Evolutionary conservation across 2,113 vertebrate species (phyloP).

Genomic region (Rhinichthys klamathensis): DNA sequence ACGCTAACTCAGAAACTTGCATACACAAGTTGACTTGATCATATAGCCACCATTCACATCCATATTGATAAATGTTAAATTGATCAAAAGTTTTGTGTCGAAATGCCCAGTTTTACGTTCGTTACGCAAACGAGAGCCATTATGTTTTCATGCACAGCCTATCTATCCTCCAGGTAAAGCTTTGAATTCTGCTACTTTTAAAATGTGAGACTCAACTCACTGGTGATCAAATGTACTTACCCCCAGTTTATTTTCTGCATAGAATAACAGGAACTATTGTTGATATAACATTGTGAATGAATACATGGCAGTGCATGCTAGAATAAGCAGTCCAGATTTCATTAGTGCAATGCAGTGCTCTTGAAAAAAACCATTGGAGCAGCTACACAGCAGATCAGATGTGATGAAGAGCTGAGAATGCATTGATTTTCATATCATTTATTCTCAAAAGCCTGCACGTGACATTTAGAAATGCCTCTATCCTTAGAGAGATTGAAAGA

Average conservation of each 20-base stretch:
- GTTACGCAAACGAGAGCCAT: not conserved
- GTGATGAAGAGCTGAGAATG: slow-evolving; percentile 1
- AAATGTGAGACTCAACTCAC: not conserved
- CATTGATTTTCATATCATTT: slow-evolving; percentile 15
- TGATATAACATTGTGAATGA: not conserved
- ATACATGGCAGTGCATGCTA: not conserved
- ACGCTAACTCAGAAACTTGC: too few relatives aligned
- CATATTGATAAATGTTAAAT: too few relatives aligned
- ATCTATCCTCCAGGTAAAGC: not conserved
- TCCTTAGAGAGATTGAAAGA: not conserved
- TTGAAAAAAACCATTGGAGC: not conserved
- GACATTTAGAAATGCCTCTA: slow-evolving; percentile 28
- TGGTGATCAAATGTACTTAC: not conserved
- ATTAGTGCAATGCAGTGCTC: not conserved
- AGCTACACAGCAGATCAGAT: not conserved
- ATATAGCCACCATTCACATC: too few relatives aligned
- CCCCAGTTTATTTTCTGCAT: not conserved
- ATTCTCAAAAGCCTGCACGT: slow-evolving; percentile 2
- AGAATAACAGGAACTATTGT: not conserved
- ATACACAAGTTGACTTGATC: too few relatives aligned
- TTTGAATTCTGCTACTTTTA: not conserved
- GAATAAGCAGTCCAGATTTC: not conserved
- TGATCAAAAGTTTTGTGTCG: too few relatives aligned
- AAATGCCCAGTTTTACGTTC: not conserved
- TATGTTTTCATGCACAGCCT: too few relatives aligned